phyloP scores from a whole-genome alignment of 2,888 invertebrate species.

The Hypselothyrea guttata region DNA sequence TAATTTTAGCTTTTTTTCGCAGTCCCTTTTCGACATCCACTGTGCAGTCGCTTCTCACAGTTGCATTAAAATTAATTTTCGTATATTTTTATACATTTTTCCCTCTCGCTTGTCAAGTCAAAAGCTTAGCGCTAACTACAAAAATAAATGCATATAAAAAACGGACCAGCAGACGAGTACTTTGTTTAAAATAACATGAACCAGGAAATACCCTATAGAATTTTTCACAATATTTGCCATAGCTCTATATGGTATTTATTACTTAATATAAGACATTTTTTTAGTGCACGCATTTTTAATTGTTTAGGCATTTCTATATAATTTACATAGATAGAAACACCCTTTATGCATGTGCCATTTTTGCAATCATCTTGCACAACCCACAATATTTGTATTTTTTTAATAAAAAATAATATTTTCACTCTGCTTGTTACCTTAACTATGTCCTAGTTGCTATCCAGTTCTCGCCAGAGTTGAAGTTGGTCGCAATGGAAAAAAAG shows the following conservation, averaged over 20 bases:
- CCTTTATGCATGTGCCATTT: too few relatives aligned
- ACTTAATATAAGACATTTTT: too few relatives aligned
- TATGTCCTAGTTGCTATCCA: conserved; percentile 58
- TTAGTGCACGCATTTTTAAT: too few relatives aligned
- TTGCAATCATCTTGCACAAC: conserved; percentile 19
- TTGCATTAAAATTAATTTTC: conserved; percentile 79
- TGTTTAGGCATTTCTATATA: too few relatives aligned
- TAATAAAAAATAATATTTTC: conserved; percentile 79
- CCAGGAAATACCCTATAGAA: not conserved
- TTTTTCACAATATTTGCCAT: not conserved
- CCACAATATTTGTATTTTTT: conserved; percentile 71
- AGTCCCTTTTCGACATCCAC: conserved; percentile 8
- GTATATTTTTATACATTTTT: conserved; percentile 70
- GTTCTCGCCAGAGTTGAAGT: conserved; percentile 57
- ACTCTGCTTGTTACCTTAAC: conserved; percentile 73
- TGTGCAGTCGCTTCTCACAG: conserved; percentile 22
- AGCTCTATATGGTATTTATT: too few relatives aligned
- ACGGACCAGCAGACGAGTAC: too few relatives aligned
- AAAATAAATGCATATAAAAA: conserved; percentile 37
- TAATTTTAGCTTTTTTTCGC: conserved; percentile 73
- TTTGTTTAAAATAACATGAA: not conserved
- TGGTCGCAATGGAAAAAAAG: conserved; percentile 39
- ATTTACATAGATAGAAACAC: too few relatives aligned
- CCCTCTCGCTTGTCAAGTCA: conserved; percentile 66
- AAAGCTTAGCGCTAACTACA: conserved; percentile 54